Percentiles rank a stretch among this genome's conserved stretches.
These are phyloP conservation scores for Neodiprion pinetum DNA, from an alignment of 1,140 invertebrate species.

Conservation along the genomic window DNA sequence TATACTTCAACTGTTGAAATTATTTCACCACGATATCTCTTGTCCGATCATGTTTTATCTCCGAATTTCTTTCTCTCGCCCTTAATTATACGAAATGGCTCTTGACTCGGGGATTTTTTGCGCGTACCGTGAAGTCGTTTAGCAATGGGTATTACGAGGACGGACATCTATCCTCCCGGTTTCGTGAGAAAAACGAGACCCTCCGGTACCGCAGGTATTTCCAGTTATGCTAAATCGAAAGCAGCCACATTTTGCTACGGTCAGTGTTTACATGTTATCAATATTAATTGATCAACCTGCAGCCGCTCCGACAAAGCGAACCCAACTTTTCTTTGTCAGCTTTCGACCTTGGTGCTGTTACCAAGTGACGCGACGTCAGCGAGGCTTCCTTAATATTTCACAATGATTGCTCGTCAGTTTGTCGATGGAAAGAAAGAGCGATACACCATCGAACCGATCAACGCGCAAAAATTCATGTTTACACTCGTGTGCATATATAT, in stretches of 20 bases:
- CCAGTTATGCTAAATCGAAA: slow-evolving; percentile 1
- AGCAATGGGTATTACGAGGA: not conserved
- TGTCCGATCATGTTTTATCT: slow-evolving; percentile 2
- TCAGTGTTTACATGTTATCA: not conserved
- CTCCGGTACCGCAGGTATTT: not conserved
- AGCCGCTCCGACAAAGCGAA: no score
- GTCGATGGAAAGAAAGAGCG: no score
- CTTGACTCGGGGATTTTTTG: not conserved
- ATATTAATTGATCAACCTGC: no score
- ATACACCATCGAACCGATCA: no score
- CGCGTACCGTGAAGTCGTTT: slow-evolving; percentile 1
- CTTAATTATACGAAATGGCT: not conserved
- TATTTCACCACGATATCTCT: not conserved
- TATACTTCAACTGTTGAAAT: slow-evolving; percentile 2
- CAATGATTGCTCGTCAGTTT: no score
- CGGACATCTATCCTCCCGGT: slow-evolving; percentile 4
- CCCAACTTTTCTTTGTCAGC: no score
- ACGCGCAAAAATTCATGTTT: no score
- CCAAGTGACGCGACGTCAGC: no score
- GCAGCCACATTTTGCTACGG: no score
- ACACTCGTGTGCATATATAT: not conserved
- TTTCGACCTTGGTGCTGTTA: no score
- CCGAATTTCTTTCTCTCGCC: slow-evolving; percentile 1
- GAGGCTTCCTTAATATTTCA: no score
- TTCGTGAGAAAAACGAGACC: not conserved